A percentile compares a stretch with the other conserved stretches of the same genome.
Evolutionary conservation across 2,797 vertebrate species (phyloP).

Genomic region (Podarcis lilfordi): DNA sequence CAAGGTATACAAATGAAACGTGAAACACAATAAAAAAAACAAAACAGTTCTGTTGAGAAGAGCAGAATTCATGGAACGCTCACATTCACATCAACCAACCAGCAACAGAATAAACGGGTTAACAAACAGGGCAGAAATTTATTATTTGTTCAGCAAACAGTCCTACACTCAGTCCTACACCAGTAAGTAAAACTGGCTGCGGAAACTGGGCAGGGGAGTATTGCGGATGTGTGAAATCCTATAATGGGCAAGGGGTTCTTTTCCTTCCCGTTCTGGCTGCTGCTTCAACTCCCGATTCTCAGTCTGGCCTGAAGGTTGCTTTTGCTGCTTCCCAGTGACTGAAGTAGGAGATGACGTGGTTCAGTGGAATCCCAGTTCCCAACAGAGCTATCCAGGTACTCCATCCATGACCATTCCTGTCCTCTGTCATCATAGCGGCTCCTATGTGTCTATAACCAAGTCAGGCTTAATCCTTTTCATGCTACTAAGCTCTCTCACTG

Average conservation of each 20-base stretch:
- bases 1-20: too few relatives aligned
- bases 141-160: too few relatives aligned
- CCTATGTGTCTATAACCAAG: slow-evolving; percentile 10
- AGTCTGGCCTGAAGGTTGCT: not conserved
- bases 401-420: not conserved
- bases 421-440: not conserved
- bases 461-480: slow-evolving; percentile 55
- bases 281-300: not conserved
- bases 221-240: not conserved
- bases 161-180: not conserved
- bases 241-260: not conserved
- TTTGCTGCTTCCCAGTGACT: not conserved
- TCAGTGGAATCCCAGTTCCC: not conserved
- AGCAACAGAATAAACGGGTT: not conserved
- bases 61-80: not conserved
- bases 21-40: too few relatives aligned
- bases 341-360: not conserved
- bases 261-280: not conserved
- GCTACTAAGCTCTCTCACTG: slow-evolving; percentile 42
- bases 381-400: not conserved
- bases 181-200: not conserved
- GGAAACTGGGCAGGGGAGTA: not conserved
- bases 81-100: too few relatives aligned
- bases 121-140: not conserved
- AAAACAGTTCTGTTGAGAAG: too few relatives aligned